Evolutionary conservation across 37 sponge, comb jelly and placozoan species (phyloP), one percentile per base, ranked within the genome.

Genomic region (Halisarca cf. caerulea): DNA sequence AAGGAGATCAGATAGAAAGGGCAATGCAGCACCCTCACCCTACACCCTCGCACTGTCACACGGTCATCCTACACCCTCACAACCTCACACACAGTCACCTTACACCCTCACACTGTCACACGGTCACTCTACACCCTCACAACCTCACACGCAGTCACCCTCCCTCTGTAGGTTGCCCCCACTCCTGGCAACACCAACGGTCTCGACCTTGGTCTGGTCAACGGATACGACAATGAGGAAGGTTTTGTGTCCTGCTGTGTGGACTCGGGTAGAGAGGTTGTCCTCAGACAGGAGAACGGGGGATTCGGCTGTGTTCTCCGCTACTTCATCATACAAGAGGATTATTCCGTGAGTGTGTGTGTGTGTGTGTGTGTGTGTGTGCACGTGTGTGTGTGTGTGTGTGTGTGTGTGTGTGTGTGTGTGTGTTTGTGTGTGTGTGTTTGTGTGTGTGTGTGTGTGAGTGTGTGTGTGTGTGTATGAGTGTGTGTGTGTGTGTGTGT

Each of bases 241-340:
- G 11, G 51, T 47, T 47, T 11, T 47, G 6, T 47, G 51, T 14
- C 51, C 11, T 47, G 51, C 33, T 34, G n/a, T 28, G 77, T 43
- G 1, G 85, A 88, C 43, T 86, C 88, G 58, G 80, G 78, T 25
- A 88, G 37, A 40, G 60, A 73, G 44, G 35, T 86, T 7, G 35
- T 92, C 27, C 2, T 4, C 3, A 47, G 86, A 3, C 34, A 57
- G 11, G 72, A n/a, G 17, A 66, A 86, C 30, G 89, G 90, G 3
- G 62, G 53, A 42, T 90, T 82, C 57, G 92, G 92, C 3, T 57
- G 77, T 34, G 47, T 86, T n/a, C 89, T 92, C 23, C 45, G 92
- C 15, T 78, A 92, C 74, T 92, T 92, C 74, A 77, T 79, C 40
- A 83, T 92, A 3, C 86, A 85, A 25, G 79, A 82, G 58, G 54